Evolutionary conservation across 1,140 invertebrate species (phyloP), one percentile per base, ranked within the genome.

Genomic region (Drosophila cardini): DNA sequence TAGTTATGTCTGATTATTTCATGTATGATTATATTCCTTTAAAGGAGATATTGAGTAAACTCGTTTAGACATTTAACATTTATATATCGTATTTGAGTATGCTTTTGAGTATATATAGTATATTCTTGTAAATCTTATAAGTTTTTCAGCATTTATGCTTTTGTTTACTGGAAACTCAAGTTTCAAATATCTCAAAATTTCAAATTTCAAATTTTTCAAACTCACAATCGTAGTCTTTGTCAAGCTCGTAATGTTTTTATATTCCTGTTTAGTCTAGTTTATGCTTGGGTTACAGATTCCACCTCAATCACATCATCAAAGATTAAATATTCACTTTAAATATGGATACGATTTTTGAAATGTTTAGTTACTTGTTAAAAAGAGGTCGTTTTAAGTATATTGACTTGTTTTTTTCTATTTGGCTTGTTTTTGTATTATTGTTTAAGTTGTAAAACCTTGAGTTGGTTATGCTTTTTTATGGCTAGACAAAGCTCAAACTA

Each of bases 401-500:
- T 64, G 18, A 71, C 72, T 76, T 72, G 32, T 36, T 13, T 61
- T 67, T 67, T n/a, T 38, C 61, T 70, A 26, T 85, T 87, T 87
- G 82, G 71, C 84, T 71, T 76, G 15, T 32, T 30, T 63, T 77
- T 71, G 16, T 26, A 43, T 46, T 63, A 50, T 64, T 71, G 50
- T 61, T 55, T 64, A n/a, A 43, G 10, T 65, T 67, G 63, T n/a
- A 68, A 32, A 72, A 67, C 63, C 63, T 45, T 68, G 15, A 38
- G 10, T 65, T 53, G 15, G 15, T 38, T 43, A 43, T 53, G n/a
- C 43, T 61, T 4, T 13, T n/a, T 43, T 43, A 43, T 45, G 18
- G 57, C 57, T 38, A 52, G 34, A 34, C 26, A 40, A 6, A 38
- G 18, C 64, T 56, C 8, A 34, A 55, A 62, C 61, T 64, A 30